Percentiles rank a stretch among this genome's conserved stretches.
phyloP scores from a whole-genome alignment of 2,113 vertebrate species.

The Pycnonotus jocosus region DNA sequence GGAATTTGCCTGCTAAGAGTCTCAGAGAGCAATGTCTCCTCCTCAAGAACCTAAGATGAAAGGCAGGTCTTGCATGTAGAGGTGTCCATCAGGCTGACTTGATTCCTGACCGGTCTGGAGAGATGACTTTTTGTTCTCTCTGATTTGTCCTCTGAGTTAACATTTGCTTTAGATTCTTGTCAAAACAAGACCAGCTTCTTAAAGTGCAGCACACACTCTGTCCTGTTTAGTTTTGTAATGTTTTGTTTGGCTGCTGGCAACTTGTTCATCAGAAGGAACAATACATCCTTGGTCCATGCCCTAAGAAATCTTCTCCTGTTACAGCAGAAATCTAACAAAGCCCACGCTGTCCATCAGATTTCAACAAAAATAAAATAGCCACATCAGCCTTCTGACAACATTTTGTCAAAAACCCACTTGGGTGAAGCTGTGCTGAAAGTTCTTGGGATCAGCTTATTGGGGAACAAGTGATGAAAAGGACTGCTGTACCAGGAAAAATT shows the following conservation, averaged over 20 bases:
- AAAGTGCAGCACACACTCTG: background rate
- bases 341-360: background rate
- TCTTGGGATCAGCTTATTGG: background rate
- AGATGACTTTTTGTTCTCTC: background rate
- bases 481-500: background rate
- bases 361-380: background rate
- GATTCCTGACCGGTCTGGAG: background rate
- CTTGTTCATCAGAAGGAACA: background rate
- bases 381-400: background rate
- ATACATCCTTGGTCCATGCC: background rate
- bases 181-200: slow-evolving; percentile 10
- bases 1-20: background rate
- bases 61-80: background rate
- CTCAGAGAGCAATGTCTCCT: background rate
- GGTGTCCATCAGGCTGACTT: background rate
- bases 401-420: background rate
- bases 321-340: background rate
- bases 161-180: slow-evolving; percentile 22
- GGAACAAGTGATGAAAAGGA: background rate
- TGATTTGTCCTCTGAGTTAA: background rate
- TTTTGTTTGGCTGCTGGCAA: slow-evolving; percentile 30
- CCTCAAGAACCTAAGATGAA: background rate
- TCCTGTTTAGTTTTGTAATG: slow-evolving; percentile 28
- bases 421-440: background rate
- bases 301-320: background rate